Evolutionary conservation across 2,113 vertebrate genomes (phyloP).

Genomic region (Corydoras maculifer): DNA sequence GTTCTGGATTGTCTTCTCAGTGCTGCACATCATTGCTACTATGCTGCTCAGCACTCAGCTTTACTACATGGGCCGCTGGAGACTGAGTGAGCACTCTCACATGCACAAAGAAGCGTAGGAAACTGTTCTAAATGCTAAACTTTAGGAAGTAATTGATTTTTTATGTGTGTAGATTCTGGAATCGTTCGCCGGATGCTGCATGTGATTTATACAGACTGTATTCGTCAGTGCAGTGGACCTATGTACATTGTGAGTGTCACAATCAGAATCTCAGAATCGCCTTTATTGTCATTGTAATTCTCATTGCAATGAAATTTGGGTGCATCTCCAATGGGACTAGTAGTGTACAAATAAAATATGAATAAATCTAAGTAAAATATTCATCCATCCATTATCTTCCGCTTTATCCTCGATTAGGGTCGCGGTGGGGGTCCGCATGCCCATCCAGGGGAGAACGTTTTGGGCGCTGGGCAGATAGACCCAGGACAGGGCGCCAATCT

Average conservation of each 20-base stretch:
- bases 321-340: no score
- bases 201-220: conserved; percentile 87
- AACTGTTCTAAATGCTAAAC: background rate
- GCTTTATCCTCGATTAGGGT: no score
- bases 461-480: no score
- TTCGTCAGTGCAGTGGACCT: conserved; percentile 92
- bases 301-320: no score
- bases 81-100: conserved; percentile 62
- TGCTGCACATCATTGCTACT: conserved; percentile 89
- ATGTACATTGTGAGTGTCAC: conserved; percentile 85
- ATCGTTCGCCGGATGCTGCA: conserved; percentile 77
- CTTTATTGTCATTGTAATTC: no score
- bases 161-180: conserved; percentile 72
- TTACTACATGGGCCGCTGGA: conserved; percentile 98
- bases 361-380: no score
- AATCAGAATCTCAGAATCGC: no score
- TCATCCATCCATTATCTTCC: no score
- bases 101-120: background rate
- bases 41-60: conserved; percentile 93
- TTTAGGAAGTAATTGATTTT: background rate
- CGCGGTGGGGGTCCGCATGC: no score
- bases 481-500: no score
- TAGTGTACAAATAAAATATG: no score
- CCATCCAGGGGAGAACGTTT: no score
- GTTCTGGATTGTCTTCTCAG: conserved; percentile 90